Evolutionary conservation across 2,888 invertebrate species (phyloP).

Genomic region (Pseudolycoriella hygida): DNA sequence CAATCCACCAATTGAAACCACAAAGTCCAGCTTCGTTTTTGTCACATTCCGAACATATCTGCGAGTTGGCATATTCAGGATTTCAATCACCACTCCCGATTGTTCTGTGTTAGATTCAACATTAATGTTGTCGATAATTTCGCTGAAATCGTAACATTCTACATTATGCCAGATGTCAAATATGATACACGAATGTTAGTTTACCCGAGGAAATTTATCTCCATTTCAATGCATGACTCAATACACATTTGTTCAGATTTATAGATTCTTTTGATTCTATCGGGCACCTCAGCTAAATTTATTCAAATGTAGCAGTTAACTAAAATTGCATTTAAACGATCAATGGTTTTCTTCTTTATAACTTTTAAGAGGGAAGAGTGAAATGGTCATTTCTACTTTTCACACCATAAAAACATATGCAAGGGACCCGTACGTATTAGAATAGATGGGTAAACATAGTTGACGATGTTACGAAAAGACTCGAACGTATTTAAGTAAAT

Average conservation of each 20-base stretch:
- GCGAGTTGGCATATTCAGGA: conserved; percentile 8
- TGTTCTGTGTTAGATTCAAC: not conserved
- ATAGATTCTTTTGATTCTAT: conserved; percentile 6
- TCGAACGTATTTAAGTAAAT: too few species aligned
- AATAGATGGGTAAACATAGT: too few species aligned
- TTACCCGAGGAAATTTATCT: conserved; percentile 7
- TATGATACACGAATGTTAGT: too few species aligned
- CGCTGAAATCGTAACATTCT: not conserved
- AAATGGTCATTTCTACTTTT: not conserved
- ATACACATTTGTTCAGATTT: conserved; percentile 6
- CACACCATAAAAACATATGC: too few species aligned
- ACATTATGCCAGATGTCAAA: not conserved
- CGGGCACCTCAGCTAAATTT: conserved; percentile 7
- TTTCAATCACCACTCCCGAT: conserved; percentile 7
- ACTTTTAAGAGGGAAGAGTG: too few species aligned
- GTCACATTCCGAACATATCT: conserved; percentile 9
- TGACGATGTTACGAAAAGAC: too few species aligned
- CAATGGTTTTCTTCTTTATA: too few species aligned
- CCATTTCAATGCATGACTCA: conserved; percentile 11
- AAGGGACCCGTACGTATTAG: too few species aligned
- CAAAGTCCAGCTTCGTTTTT: conserved; percentile 10
- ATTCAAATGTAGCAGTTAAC: too few species aligned
- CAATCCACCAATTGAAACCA: conserved; percentile 11
- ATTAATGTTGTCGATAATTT: not conserved
- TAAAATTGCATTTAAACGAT: too few species aligned